Base-by-base conservation (phyloP, 1,140 invertebrate species). In the Battus philenor region DNA sequence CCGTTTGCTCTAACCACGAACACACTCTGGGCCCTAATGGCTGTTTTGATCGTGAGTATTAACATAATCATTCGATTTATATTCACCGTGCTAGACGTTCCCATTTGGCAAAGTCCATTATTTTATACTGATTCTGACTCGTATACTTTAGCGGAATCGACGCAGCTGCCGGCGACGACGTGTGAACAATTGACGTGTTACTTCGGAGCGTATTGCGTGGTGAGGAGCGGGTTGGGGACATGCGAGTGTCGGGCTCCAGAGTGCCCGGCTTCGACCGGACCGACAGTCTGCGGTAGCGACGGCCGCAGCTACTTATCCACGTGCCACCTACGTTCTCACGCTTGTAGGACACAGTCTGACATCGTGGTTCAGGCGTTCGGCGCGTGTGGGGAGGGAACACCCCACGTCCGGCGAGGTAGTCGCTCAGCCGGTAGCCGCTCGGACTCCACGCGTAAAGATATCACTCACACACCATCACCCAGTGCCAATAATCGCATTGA, bases 181-280 rank as follows among this genome's bases (percentile, higher is more conserved):
- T 96, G 94, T 78, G 89, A 89, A 50, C 91, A 93, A 54, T 82
- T 95, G 63, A 90, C 90, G 15, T 96, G 95, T 75, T 91, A 93
- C 70, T 95, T 93, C 72, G 94, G 94, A 2, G 94, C 93, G 1
- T 88, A 90, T 29, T 97, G 95, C 79, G 87, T 91, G 22, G 91
- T 95, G 52, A 88, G 88, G 50, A 89, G 88, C 50, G 90, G 90
- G 12, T 80, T 88, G 15, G 92, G 90, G 1, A 90, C 90, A 46
- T 96, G 92, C 82, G 89, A 91, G 61, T 94, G 92, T 64, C 86
- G 87, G 17, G 74, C 77, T 4, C 72, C 87, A 2, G 83, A 89
- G 33, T 93, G 92, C 71, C 86, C 90, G 1, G 64, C 88, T 22
- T 54, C 53, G 10, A 68, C 72, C n/a, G 66, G 61, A 1, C 77